Conservation (phyloP, 92 coral and sea anemone species). For the Virgularia gustaviana region DNA sequence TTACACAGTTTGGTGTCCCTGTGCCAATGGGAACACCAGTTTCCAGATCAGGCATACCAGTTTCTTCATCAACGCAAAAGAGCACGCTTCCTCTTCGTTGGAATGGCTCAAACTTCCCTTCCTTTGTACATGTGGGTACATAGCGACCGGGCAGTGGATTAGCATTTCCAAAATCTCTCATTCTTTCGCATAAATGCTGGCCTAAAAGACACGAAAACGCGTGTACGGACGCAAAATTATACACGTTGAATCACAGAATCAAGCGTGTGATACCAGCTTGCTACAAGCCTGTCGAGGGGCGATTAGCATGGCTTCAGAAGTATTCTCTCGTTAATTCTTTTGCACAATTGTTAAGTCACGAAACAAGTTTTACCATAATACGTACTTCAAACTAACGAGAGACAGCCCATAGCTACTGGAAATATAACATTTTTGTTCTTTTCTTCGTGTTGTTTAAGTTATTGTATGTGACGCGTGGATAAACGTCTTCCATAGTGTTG, state of each 20-base stretch:
- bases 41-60: conserved; percentile 81
- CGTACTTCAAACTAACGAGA: too few relatives aligned
- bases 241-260: neutral
- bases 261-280: neutral
- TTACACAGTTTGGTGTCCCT: conserved; percentile 53
- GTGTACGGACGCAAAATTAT: neutral
- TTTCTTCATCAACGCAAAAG: conserved; percentile 80
- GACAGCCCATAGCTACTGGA: too few relatives aligned
- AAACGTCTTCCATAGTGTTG: too few relatives aligned
- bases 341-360: too few relatives aligned
- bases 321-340: too few relatives aligned
- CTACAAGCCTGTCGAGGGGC: too few relatives aligned
- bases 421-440: too few relatives aligned
- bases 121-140: conserved; percentile 64
- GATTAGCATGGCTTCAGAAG: too few relatives aligned
- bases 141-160: conserved; percentile 72
- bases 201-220: conserved; percentile 34
- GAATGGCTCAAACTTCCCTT: conserved; percentile 62
- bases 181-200: conserved; percentile 77
- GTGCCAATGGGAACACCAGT: conserved; percentile 50
- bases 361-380: too few relatives aligned
- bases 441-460: too few relatives aligned
- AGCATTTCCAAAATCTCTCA: conserved; percentile 56
- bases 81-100: conserved; percentile 74
- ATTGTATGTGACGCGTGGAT: too few relatives aligned